Base-by-base conservation (phyloP, 1,140 invertebrate genomes). In the Amyelois transitella region DNA sequence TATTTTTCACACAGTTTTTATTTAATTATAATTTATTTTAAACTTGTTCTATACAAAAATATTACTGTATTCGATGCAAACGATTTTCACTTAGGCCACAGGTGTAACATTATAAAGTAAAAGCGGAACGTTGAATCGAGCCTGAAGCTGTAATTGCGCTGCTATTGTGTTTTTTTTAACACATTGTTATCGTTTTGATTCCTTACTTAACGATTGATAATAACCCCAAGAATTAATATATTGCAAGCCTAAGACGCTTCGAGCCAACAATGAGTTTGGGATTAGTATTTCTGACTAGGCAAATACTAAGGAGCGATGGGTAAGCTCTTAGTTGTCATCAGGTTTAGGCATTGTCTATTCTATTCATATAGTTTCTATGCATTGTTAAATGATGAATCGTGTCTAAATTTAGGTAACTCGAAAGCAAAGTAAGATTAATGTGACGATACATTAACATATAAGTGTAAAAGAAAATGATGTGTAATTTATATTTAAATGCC, bases 51-150 rank as follows among this genome's bases (percentile, higher is more conserved):
- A 10, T 4, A 6, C n/a, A n/a, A n/a, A n/a, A n/a, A n/a, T n/a
- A n/a, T n/a, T n/a, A 32, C 8, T 10, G 8, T 32, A 6, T 32
- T 2, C 10, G 10, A 4, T 6, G 25, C 8, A 6, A 10, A 28
- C 12, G 25, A 28, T 10, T 28, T 28, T 28, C 3, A 28, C 25
- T 28, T 28, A 12, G 7, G 12, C 25, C 25, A 28, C 25, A 28
- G 7, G 25, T 28, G 25, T 28, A 50, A 52, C 48, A 55, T 64
- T 67, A 60, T 55, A 57, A 61, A 64, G 58, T 63, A 58, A 55
- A 67, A 67, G 56, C 32, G 25, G 53, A 54, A 58, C 48, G 43
- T 8, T 28, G 25, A 28, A 8, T 28, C 25, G 12, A 1, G 25
- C 7, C 25, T 28, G 25, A 8, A 28, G 25, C 25, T 28, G 7